Evolutionary conservation across 2,797 vertebrate species (phyloP).

Genomic region (Philypnodon macrostomus): DNA sequence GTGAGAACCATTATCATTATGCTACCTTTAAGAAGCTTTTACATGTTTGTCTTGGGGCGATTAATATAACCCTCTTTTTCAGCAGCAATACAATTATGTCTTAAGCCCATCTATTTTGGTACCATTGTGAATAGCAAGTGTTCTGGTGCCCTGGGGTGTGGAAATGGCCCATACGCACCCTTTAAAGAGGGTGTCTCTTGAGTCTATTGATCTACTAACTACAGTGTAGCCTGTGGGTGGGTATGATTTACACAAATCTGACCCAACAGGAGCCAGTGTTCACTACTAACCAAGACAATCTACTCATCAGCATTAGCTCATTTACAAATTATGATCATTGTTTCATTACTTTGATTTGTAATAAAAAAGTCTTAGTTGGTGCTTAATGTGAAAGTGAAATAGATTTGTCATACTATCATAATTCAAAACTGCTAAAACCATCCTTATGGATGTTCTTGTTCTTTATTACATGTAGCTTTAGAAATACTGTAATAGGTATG

Average conservation of each 20-base stretch:
- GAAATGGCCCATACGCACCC: slow-evolving; percentile 44
- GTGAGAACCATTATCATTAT: slow-evolving; percentile 60
- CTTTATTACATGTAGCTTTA: not conserved
- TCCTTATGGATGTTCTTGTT: too few species aligned
- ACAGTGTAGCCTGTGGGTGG: slow-evolving; percentile 43
- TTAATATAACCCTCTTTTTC: not conserved
- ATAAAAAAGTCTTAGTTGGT: too few species aligned
- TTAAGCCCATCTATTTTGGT: slow-evolving; percentile 28
- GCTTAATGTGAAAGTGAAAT: too few species aligned
- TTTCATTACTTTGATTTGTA: too few species aligned
- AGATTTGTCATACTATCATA: too few species aligned
- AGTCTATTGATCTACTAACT: slow-evolving; percentile 60
- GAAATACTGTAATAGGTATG: too few species aligned
- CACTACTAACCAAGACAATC: not conserved
- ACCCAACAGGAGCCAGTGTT: slow-evolving; percentile 33
- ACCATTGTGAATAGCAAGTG: slow-evolving; percentile 49
- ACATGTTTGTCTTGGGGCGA: not conserved
- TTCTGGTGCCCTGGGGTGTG: slow-evolving; percentile 47
- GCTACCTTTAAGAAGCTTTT: slow-evolving; percentile 19
- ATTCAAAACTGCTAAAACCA: too few species aligned
- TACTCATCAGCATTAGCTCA: not conserved
- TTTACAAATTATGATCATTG: too few species aligned
- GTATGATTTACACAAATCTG: slow-evolving; percentile 62
- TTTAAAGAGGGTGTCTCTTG: slow-evolving; percentile 67
- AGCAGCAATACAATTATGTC: slow-evolving; percentile 29